Evolutionary conservation across 2,888 invertebrate genomes (phyloP), one percentile per base, ranked within the genome.

Genomic region (Flexamia atlantica): DNA sequence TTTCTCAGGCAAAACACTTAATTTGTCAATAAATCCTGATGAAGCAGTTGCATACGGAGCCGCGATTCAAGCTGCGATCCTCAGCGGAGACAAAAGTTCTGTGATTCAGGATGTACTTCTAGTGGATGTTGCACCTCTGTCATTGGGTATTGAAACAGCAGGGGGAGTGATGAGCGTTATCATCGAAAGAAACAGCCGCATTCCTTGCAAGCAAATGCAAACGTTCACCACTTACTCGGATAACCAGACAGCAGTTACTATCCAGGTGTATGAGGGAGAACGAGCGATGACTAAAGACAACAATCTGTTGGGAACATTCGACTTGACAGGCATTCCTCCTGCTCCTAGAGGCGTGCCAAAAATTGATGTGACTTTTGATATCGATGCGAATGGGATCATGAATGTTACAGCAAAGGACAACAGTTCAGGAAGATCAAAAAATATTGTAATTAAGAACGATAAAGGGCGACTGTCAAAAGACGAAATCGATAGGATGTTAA

Each of bases 241-340:
- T 91, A 96, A 96, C 90, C 96, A 97, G 90, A 92, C 95, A 0
- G 95, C 93, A 0, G 95, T 95, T 68, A 93, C 93, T 30, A 93
- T 95, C 85, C 94, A 95, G 89, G 95, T 95, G 20, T 94, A 93
- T 89, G 95, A 96, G 89, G 95, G 95, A 36, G 95, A 95, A 90
- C 91, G 96, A 57, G 95, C 95, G 28, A 95, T 97, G 96, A 97
- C 97, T 5, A 97, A 94, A 89, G 97, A 98, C 89, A 98, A 98
- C 89, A 97, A 98, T 88, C 90, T 96, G 1, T 90, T 97, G 81
- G 96, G 96, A 53, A 96, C 95, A 23, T 96, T 96, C 88, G 95
- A 95, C 88, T 91, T 96, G 17, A 92, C 94, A 9, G 97, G 97
- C 12, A 96, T 97, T 84, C 95, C 97, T 36, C 97, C 97, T 36